phyloP scores from a whole-genome alignment of 1,140 invertebrate genomes.

The Linepithema humile region DNA sequence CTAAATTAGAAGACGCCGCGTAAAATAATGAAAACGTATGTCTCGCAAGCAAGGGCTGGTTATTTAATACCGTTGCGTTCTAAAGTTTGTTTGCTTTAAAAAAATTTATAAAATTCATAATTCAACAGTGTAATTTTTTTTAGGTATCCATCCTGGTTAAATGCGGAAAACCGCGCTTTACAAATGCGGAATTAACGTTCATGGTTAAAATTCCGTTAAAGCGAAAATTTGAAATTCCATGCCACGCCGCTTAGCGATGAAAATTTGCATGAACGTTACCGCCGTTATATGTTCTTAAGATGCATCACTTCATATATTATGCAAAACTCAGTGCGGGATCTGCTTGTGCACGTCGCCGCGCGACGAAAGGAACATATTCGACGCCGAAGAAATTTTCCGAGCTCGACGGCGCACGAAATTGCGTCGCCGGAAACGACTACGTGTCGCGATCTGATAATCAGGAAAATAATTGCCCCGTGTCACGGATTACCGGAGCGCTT shows the following conservation, averaged over 20 bases:
- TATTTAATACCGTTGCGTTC: background rate
- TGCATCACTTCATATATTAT: slow-evolving; percentile 57
- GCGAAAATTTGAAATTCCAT: slow-evolving; percentile 55
- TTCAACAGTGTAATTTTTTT: slow-evolving; percentile 13
- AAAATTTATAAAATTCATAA: slow-evolving; percentile 17
- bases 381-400: slow-evolving; percentile 58
- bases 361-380: slow-evolving; percentile 47
- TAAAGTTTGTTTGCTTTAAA: background rate
- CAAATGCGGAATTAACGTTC: slow-evolving; percentile 42
- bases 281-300: slow-evolving; percentile 41
- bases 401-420: slow-evolving; percentile 63
- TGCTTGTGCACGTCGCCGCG: background rate
- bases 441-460: slow-evolving; percentile 44
- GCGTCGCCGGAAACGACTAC: slow-evolving; percentile 41
- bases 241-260: slow-evolving; percentile 37
- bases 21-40: background rate
- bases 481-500: slow-evolving; percentile 9
- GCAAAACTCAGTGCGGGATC: slow-evolving; percentile 35
- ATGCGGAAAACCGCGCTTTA: slow-evolving; percentile 33
- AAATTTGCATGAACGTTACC: slow-evolving; percentile 60
- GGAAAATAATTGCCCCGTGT: slow-evolving; percentile 18
- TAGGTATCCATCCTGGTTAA: background rate
- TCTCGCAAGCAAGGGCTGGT: background rate
- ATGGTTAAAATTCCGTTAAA: slow-evolving; percentile 43
- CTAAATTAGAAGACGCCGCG: background rate